Conservation (phyloP, 1,140 invertebrate species). For the Papilio xuthus region DNA sequence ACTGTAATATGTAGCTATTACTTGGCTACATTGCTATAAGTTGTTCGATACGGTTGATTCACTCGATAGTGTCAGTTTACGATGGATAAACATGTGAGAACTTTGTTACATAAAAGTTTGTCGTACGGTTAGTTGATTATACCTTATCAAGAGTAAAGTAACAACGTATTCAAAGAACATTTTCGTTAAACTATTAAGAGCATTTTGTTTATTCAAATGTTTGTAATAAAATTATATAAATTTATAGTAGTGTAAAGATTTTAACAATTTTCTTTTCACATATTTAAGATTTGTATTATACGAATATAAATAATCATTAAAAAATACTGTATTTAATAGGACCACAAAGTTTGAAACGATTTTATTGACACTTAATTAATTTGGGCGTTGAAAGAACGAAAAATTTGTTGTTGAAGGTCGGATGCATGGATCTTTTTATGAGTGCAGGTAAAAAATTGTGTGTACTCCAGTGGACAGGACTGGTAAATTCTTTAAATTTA, state of each 20-base stretch:
- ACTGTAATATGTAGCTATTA: not conserved
- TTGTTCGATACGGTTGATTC: not conserved
- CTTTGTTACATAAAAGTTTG: not conserved
- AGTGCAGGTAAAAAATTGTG: slow-evolving; percentile 5
- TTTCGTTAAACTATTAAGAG: not conserved
- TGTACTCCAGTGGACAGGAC: not conserved
- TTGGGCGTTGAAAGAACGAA: not conserved
- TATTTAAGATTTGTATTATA: no score
- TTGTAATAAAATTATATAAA: no score
- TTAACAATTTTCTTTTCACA: no score
- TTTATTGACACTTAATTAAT: not conserved
- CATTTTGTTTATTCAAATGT: no score
- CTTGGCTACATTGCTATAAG: not conserved
- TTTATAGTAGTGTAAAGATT: no score
- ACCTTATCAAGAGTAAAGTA: not conserved
- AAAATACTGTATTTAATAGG: not conserved
- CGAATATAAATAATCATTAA: not conserved
- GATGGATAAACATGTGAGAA: not conserved
- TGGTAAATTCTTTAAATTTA: slow-evolving; percentile 7
- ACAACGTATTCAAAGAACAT: no score
- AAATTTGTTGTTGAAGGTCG: not conserved
- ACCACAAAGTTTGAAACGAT: not conserved
- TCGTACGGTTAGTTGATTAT: not conserved
- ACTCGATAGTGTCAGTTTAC: not conserved
- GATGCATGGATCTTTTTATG: not conserved